These are phyloP conservation scores for Opisthocomus hoazin DNA, from an alignment of 2,113 vertebrate species.

Conservation along the genomic window DNA sequence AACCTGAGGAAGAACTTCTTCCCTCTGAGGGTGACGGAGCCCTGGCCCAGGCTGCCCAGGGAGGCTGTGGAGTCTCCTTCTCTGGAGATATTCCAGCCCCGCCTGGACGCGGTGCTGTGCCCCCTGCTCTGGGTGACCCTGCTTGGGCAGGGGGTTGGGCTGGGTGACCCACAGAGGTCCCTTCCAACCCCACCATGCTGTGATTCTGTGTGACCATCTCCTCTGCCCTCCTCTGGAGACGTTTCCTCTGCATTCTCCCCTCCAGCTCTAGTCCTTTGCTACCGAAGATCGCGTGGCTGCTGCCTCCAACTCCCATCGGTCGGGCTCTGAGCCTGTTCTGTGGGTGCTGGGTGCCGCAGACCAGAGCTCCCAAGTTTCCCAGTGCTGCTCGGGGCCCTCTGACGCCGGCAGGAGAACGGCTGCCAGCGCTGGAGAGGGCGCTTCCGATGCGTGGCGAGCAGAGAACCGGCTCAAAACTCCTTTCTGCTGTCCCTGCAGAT, in stretches of 20 bases:
- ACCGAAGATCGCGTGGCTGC: background rate
- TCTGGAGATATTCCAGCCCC: no score
- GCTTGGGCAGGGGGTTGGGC: no score
- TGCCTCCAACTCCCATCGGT: accelerated
- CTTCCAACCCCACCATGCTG: no score
- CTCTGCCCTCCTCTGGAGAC: background rate
- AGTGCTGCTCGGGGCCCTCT: background rate
- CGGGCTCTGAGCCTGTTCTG: background rate
- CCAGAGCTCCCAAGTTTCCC: background rate
- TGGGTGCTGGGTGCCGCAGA: background rate
- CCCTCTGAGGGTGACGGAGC: no score
- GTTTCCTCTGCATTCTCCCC: background rate
- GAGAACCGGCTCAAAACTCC: background rate
- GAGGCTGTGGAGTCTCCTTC: no score
- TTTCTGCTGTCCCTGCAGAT: conserved; percentile 75
- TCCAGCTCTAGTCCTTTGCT: background rate
- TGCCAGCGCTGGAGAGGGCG: background rate
- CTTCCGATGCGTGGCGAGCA: background rate
- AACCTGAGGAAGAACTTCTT: no score
- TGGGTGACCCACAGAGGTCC: no score
- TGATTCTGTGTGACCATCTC: no score
- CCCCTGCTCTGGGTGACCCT: no score
- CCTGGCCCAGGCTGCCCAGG: no score
- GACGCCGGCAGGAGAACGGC: background rate
- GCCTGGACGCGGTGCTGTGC: no score